Evolutionary conservation across 1,140 invertebrate species (phyloP).

Genomic region (Arctopsyche grandis): DNA sequence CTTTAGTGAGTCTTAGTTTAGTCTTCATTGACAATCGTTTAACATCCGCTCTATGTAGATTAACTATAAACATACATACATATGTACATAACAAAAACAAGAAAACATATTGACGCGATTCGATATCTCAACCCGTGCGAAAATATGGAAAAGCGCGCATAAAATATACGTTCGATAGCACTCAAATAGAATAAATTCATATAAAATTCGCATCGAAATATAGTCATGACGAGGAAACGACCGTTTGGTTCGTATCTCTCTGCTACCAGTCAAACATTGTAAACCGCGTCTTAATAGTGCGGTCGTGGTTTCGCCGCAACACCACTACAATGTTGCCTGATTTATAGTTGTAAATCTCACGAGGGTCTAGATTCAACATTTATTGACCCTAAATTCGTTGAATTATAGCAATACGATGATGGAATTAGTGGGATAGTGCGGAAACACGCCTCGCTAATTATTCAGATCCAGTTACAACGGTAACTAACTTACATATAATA

Average conservation of each 20-base stretch:
- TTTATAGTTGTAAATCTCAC: constrained; percentile 8
- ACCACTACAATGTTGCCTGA: neutral
- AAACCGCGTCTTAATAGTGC: constrained; percentile 9
- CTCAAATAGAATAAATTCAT: too few species aligned
- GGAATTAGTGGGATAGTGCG: neutral
- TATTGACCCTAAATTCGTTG: constrained; percentile 24
- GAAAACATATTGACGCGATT: too few species aligned
- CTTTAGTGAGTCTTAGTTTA: too few species aligned
- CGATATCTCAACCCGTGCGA: too few species aligned
- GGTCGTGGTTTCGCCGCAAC: neutral
- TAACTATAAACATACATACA: too few species aligned
- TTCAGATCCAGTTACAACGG: too few species aligned
- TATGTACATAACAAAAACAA: too few species aligned
- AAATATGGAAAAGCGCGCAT: too few species aligned
- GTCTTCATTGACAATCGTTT: too few species aligned
- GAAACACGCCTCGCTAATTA: neutral
- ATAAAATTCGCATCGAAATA: neutral
- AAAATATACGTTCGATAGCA: too few species aligned
- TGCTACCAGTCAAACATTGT: neutral
- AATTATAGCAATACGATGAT: constrained; percentile 15
- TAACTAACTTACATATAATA: too few species aligned
- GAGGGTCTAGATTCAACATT: constrained; percentile 15
- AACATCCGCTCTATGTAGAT: too few species aligned
- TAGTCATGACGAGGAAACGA: neutral
- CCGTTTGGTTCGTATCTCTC: neutral